Evolutionary conservation across 2,888 invertebrate species (phyloP), one percentile per base, ranked within the genome.

Genomic region (Helicoverpa assulta): DNA sequence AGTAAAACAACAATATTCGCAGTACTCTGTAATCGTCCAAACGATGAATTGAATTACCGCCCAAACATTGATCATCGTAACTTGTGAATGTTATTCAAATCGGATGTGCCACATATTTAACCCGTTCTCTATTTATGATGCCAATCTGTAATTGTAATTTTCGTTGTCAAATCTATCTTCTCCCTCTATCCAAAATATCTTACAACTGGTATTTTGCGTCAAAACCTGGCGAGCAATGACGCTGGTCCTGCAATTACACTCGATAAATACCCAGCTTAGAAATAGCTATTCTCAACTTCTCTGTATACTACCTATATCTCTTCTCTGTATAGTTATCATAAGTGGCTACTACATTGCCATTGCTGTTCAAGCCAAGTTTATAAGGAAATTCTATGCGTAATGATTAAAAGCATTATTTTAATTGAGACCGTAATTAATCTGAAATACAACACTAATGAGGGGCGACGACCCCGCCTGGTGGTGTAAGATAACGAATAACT

Each of bases 371-470:
- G 72, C 64, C 29, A 72, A 72, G 70, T 79, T 74, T 70, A 80
- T 76, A 73, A 85, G 81, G 80, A 85, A 80, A 85, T 72, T 75
- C 70, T 80, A 66, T 29, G 29, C 63, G 51, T 72, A 76, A 83
- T 83, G 67, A 85, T 82, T 76, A 85, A 74, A 78, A 78, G 77
- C 70, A 83, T 83, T 78, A 82, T 83, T 85, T 83, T 83, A 84
- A 85, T 84, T 84, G 78, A 78, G 70, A 81, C 69, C 75, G 76
- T 83, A 81, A 85, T 83, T 81, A 78, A 85, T 81, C 72, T 81
- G 75, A 83, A 84, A 84, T 71, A 75, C 73, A 76, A 77, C 70
- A 76, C 83, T 83, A 85, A 83, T 83, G 73, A 82, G 81, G 83
- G 61, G 70, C 78, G 76, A 69, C 74, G 73, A 78, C 76, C 78